phyloP scores from a whole-genome alignment of 2,888 invertebrate species.

The Acanthosepion esculentum region DNA sequence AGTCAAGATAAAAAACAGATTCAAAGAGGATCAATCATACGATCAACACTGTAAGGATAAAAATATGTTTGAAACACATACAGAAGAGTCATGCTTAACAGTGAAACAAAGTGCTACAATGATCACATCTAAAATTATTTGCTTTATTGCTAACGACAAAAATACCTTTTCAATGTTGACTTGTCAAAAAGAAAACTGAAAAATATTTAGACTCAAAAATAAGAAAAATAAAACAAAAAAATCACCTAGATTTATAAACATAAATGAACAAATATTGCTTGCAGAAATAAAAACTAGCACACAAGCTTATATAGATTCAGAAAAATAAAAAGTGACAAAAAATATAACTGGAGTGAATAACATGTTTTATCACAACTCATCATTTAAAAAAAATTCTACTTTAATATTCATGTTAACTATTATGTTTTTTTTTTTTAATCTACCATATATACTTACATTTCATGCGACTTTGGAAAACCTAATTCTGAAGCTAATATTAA shows the following conservation, averaged over 20 bases:
- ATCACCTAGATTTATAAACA: neutral
- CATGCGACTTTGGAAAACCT: too few species aligned
- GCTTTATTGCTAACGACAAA: neutral
- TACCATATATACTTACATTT: too few species aligned
- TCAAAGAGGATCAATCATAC: neutral
- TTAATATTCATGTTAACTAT: neutral
- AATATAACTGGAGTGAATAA: neutral
- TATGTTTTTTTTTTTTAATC: too few species aligned
- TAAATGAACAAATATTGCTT: neutral
- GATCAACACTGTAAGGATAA: neutral
- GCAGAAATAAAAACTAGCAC: neutral
- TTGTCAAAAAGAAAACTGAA: slow-evolving; percentile 47
- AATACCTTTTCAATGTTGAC: slow-evolving; percentile 38
- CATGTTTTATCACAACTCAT: too few species aligned
- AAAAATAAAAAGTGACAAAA: neutral
- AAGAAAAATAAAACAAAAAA: neutral
- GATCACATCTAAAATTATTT: neutral
- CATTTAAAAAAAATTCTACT: neutral
- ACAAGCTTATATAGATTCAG: neutral
- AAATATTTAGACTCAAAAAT: slow-evolving; percentile 36
- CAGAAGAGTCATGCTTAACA: neutral
- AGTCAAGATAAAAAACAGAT: too few species aligned
- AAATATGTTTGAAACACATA: neutral
- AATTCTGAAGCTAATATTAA: too few species aligned
- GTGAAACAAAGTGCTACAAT: slow-evolving; percentile 11